These are phyloP conservation scores for Craseonycteris thonglongyai DNA, from an alignment of 2,113 vertebrate genomes.

Conservation along the genomic window DNA sequence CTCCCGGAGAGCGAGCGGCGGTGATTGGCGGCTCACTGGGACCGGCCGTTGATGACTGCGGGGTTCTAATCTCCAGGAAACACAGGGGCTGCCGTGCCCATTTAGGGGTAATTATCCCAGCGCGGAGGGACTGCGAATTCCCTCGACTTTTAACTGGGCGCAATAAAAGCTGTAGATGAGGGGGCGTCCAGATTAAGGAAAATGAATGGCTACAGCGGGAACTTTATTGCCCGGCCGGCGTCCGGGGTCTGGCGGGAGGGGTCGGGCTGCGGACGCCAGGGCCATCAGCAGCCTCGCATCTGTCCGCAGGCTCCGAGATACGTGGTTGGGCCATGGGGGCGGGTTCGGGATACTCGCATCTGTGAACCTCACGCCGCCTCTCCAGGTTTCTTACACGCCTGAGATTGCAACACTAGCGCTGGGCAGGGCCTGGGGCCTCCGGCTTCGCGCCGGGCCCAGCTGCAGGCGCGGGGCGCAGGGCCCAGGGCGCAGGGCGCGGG, in stretches of 20 bases:
- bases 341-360: background rate
- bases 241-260: conserved; percentile 55
- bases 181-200: conserved; percentile 73
- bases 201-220: conserved; percentile 69
- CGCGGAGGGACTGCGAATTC: conserved; percentile 80
- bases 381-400: background rate
- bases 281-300: background rate
- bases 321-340: background rate
- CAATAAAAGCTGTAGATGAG: conserved; percentile 86
- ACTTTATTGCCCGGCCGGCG: conserved; percentile 76
- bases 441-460: background rate
- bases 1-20: conserved; percentile 66
- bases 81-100: conserved; percentile 84
- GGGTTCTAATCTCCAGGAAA: conserved; percentile 91
- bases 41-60: conserved; percentile 85
- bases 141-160: conserved; percentile 82
- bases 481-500: too few species aligned
- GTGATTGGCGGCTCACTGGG: conserved; percentile 80
- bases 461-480: background rate
- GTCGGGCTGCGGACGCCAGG: background rate
- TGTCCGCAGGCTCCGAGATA: background rate
- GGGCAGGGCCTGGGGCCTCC: background rate
- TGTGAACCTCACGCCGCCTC: background rate
- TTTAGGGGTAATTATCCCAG: conserved; percentile 89
- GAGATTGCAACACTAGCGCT: background rate